Percentiles rank a stretch among this genome's conserved stretches.
These are phyloP conservation scores for Mesocentrotus franciscanus DNA, from an alignment of 53 echinoderm and acorn worm genomes.

Conservation along the genomic window DNA sequence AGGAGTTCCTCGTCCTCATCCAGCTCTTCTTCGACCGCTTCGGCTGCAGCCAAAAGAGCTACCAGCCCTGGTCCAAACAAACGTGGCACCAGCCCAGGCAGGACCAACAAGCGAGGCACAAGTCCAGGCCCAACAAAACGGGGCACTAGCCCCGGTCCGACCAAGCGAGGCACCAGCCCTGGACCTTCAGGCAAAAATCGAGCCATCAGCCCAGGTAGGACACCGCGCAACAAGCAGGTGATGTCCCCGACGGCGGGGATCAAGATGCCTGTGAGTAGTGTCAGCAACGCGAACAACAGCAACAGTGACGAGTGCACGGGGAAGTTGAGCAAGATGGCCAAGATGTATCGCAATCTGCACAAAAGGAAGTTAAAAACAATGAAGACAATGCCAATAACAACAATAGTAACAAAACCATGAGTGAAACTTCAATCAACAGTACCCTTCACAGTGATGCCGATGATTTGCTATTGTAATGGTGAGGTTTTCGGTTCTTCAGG, in stretches of 20 bases:
- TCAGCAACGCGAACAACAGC: conserved; percentile 46
- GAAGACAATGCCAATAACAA: conserved; percentile 67
- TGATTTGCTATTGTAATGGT: neutral
- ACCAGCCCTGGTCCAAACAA: conserved; percentile 54
- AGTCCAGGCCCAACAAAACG: conserved; percentile 52
- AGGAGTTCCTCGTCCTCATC: neutral
- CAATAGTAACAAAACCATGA: neutral
- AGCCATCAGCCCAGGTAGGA: conserved; percentile 51
- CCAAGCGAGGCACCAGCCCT: conserved; percentile 44
- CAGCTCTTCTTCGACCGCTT: neutral
- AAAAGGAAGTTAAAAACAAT: conserved; percentile 56
- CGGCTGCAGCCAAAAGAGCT: conserved; percentile 40
- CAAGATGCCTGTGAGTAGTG: conserved; percentile 38
- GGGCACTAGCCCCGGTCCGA: conserved; percentile 44
- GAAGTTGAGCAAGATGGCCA: conserved; percentile 65
- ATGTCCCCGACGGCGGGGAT: conserved; percentile 45
- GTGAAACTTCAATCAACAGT: neutral
- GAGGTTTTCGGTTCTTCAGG: neutral
- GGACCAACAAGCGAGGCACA: conserved; percentile 12
- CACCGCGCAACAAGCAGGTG: conserved; percentile 17
- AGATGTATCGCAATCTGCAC: conserved; percentile 67
- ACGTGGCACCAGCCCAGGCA: conserved; percentile 47
- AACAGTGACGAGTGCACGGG: conserved; percentile 53
- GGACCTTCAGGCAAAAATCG: conserved; percentile 17
- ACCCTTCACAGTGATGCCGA: neutral